These are phyloP conservation scores for Pollenia labialis DNA, from an alignment of 2,888 invertebrate genomes.

Conservation along the genomic window DNA sequence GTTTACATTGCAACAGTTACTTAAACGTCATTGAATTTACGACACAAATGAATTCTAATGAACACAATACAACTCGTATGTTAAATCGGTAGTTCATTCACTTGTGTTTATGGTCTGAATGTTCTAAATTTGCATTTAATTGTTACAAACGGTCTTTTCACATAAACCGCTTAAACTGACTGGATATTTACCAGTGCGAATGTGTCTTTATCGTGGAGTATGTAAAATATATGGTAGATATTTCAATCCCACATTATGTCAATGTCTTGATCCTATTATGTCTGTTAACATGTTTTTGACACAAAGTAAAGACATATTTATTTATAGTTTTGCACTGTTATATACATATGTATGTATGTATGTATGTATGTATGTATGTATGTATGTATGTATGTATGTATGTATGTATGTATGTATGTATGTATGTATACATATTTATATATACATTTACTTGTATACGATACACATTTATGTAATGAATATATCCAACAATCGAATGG, in stretches of 20 bases:
- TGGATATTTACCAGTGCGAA: background rate
- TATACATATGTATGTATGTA: background rate
- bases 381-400: too few species aligned
- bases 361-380: too few species aligned
- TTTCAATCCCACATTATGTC: constrained; percentile 79
- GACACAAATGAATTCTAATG: constrained; percentile 55
- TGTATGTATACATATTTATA: too few species aligned
- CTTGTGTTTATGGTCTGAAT: constrained; percentile 34
- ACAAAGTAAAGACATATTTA: constrained; percentile 66
- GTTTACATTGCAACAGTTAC: constrained; percentile 43
- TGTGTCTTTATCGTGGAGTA: too few species aligned
- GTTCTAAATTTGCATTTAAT: constrained; percentile 61
- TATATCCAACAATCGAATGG: constrained; percentile 4
- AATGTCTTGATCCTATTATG: constrained; percentile 75
- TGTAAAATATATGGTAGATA: constrained; percentile 27
- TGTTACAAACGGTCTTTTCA: constrained; percentile 47
- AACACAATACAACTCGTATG: constrained; percentile 1
- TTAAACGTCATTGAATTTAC: constrained; percentile 51
- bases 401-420: too few species aligned
- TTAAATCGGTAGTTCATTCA: background rate
- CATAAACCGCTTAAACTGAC: constrained; percentile 21
- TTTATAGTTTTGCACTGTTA: constrained; percentile 58
- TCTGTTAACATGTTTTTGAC: constrained; percentile 72
- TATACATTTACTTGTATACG: too few species aligned
- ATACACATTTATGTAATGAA: background rate